Percentiles rank a stretch among this genome's conserved stretches.
phyloP scores from a whole-genome alignment of 2,888 invertebrate species.

The Nasonia oneida region DNA sequence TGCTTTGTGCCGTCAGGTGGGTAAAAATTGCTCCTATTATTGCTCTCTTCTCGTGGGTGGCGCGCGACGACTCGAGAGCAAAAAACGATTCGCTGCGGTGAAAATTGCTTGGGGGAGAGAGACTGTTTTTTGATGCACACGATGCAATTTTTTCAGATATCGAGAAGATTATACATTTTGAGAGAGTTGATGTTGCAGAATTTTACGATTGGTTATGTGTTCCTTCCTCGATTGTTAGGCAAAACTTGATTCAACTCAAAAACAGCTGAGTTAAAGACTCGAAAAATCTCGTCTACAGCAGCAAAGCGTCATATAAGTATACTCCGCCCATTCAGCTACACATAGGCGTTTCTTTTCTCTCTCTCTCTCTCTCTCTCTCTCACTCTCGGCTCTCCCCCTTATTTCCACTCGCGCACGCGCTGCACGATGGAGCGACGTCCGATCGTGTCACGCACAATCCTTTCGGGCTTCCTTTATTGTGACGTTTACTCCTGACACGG shows the following conservation, averaged over 20 bases:
- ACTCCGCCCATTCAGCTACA: not conserved
- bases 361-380: not conserved
- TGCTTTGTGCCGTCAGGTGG: not conserved
- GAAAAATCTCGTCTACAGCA: not conserved
- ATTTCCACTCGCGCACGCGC: not conserved
- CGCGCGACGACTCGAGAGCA: not conserved
- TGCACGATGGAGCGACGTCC: not conserved
- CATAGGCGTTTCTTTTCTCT: not conserved
- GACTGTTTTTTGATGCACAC: too few species aligned
- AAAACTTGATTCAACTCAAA: too few species aligned
- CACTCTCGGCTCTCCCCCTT: not conserved
- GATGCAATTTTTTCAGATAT: too few species aligned
- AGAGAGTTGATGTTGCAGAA: too few species aligned
- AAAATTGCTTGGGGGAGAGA: constrained; percentile 7
- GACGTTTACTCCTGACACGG: not conserved
- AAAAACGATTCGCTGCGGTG: constrained; percentile 7
- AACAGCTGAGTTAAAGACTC: too few species aligned
- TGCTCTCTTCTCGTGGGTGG: not conserved
- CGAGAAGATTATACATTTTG: too few species aligned
- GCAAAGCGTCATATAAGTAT: not conserved
- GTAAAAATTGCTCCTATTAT: constrained; percentile 32
- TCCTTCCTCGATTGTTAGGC: too few species aligned
- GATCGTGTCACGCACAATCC: constrained; percentile 1
- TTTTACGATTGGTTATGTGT: too few species aligned
- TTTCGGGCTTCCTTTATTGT: constrained; percentile 24